Evolutionary conservation across 2,888 invertebrate species (phyloP).

Genomic region (Chymomyza amoena): DNA sequence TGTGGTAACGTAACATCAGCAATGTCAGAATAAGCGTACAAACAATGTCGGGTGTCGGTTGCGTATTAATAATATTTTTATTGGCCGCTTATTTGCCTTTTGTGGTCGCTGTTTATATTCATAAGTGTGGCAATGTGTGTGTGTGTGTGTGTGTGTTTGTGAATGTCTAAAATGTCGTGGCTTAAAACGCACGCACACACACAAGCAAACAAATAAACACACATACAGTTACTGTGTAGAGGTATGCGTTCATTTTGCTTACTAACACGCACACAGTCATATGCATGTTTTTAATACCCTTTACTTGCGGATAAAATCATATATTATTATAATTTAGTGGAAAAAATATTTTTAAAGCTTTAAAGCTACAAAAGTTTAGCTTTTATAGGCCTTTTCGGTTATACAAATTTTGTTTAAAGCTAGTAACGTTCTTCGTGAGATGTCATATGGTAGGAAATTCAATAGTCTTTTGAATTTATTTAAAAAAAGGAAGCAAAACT

Average conservation of each 20-base stretch:
- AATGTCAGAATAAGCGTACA: slow-evolving; percentile 4
- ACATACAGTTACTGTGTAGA: neutral
- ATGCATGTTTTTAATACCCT: neutral
- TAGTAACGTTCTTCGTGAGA: too few species aligned
- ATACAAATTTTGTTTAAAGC: too few species aligned
- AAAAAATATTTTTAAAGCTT: too few species aligned
- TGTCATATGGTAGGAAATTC: too few species aligned
- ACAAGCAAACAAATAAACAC: too few species aligned
- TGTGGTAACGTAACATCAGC: slow-evolving; percentile 27
- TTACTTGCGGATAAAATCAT: too few species aligned
- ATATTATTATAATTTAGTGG: too few species aligned
- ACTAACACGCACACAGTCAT: neutral
- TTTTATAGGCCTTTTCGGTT: too few species aligned
- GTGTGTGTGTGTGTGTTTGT: slow-evolving; percentile 1
- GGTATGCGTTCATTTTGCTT: too few species aligned
- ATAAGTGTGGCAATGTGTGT: neutral
- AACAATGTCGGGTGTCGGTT: slow-evolving; percentile 23
- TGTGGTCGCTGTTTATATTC: slow-evolving; percentile 19
- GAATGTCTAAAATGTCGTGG: neutral
- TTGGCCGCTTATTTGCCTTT: slow-evolving; percentile 65
- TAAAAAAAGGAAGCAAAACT: too few species aligned
- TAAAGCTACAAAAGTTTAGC: too few species aligned
- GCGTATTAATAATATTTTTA: slow-evolving; percentile 68
- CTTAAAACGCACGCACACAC: neutral
- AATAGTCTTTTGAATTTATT: too few species aligned